phyloP scores from a whole-genome alignment of 2,797 vertebrate species.

The Aratinga solstitialis region DNA sequence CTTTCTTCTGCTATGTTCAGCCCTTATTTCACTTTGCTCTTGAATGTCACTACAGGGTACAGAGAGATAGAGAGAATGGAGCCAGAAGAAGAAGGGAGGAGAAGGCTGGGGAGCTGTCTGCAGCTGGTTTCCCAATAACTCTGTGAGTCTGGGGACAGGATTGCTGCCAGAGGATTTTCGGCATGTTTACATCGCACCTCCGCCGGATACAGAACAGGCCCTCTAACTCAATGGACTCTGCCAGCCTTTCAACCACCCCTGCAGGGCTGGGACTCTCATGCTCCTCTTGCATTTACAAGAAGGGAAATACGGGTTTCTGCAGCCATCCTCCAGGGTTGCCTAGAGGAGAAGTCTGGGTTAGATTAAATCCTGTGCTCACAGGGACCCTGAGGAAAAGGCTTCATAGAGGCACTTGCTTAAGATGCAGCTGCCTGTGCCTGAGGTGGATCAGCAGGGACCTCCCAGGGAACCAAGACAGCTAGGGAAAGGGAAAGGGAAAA shows the following conservation, averaged over 20 bases:
- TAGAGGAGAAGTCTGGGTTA: neutral
- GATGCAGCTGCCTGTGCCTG: neutral
- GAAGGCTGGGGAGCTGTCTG: neutral
- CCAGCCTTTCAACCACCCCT: neutral
- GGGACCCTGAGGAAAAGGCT: neutral
- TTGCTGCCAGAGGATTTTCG: neutral
- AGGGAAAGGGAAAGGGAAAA: neutral
- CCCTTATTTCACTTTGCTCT: neutral
- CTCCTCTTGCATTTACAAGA: neutral
- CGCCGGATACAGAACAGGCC: neutral
- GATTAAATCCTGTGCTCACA: neutral
- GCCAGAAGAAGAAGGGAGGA: neutral
- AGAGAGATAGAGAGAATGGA: neutral
- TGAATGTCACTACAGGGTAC: neutral
- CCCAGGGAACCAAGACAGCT: neutral
- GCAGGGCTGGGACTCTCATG: neutral
- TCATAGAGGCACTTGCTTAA: neutral
- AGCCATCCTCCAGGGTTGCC: neutral
- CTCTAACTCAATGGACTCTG: neutral
- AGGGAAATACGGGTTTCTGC: neutral
- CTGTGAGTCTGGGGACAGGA: neutral
- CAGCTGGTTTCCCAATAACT: neutral
- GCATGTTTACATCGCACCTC: neutral
- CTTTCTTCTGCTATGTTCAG: neutral
- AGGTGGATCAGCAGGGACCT: neutral